Conservation (phyloP, 1,140 invertebrate genomes). For the Harlomillsia oculata region DNA sequence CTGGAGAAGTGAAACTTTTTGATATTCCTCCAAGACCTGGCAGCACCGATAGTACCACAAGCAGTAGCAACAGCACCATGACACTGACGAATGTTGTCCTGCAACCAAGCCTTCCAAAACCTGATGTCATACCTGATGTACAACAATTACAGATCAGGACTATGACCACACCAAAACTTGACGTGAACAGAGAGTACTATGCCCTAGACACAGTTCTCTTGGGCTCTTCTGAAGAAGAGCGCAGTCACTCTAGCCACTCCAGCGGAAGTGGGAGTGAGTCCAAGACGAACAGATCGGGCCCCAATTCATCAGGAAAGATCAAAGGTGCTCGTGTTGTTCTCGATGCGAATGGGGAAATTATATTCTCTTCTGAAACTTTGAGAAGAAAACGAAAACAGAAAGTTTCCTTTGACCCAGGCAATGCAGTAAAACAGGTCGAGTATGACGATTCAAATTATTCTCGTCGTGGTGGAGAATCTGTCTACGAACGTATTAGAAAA, state of each 20-base stretch:
- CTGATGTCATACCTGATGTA: slow-evolving; percentile 33
- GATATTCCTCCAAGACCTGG: slow-evolving; percentile 11
- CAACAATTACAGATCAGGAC: slow-evolving; percentile 33
- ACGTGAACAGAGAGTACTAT: slow-evolving; percentile 26
- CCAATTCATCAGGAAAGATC: slow-evolving; percentile 12
- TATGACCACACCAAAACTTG: slow-evolving; percentile 20
- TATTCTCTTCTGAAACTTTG: slow-evolving; percentile 79
- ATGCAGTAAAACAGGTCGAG: slow-evolving; percentile 50
- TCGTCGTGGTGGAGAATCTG: slow-evolving; percentile 30
- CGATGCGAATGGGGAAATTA: slow-evolving; percentile 77
- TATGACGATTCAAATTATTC: slow-evolving; percentile 28
- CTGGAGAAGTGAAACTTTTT: not conserved
- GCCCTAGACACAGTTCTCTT: slow-evolving; percentile 34
- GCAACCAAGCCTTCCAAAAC: slow-evolving; percentile 22
- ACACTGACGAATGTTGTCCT: slow-evolving; percentile 18
- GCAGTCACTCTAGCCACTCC: too few species aligned
- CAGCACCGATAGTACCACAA: slow-evolving; percentile 18
- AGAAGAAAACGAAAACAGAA: slow-evolving; percentile 51
- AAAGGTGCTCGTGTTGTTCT: slow-evolving; percentile 66
- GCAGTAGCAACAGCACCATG: slow-evolving; percentile 23
- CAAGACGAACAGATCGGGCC: slow-evolving; percentile 10
- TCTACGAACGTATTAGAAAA: slow-evolving; percentile 29
- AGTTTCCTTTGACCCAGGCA: slow-evolving; percentile 69
- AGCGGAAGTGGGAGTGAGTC: slow-evolving; percentile 12
- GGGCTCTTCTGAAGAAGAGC: slow-evolving; percentile 32